Conservation (phyloP, 2,113 vertebrate genomes). For the Zosterops pallidus region DNA sequence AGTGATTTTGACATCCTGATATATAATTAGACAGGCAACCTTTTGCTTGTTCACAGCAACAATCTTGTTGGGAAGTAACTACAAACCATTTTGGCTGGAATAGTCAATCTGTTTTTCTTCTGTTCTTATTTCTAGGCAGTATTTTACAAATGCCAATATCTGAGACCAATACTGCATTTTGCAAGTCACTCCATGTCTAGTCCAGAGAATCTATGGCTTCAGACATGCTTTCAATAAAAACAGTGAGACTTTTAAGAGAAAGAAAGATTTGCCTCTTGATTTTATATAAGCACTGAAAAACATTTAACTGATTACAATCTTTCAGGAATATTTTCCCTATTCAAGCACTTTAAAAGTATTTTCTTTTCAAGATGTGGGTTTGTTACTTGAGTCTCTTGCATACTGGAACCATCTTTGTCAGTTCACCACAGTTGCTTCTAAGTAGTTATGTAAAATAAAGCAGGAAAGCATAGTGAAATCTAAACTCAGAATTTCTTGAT, state of each 20-base stretch:
- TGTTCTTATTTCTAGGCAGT: not conserved
- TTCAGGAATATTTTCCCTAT: not conserved
- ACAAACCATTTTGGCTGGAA: not conserved
- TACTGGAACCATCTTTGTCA: not conserved
- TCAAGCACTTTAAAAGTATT: not conserved
- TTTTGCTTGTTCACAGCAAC: not conserved
- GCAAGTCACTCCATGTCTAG: not conserved
- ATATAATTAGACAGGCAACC: not conserved
- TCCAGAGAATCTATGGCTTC: not conserved
- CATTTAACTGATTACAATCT: not conserved
- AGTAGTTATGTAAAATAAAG: not conserved
- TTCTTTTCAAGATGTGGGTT: not conserved
- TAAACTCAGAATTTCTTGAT: not conserved
- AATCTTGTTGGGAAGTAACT: not conserved
- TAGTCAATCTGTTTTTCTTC: not conserved
- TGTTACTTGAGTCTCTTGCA: not conserved
- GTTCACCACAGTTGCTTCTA: not conserved
- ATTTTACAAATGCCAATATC: not conserved
- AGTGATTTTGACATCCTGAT: not conserved
- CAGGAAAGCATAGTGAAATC: not conserved
- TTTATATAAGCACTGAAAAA: not conserved
- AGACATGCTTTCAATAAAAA: not conserved
- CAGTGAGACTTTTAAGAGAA: not conserved
- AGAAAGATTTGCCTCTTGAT: not conserved
- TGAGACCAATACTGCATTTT: not conserved